Conservation (phyloP, 2,888 invertebrate genomes). For the Aleiodes alternator region DNA sequence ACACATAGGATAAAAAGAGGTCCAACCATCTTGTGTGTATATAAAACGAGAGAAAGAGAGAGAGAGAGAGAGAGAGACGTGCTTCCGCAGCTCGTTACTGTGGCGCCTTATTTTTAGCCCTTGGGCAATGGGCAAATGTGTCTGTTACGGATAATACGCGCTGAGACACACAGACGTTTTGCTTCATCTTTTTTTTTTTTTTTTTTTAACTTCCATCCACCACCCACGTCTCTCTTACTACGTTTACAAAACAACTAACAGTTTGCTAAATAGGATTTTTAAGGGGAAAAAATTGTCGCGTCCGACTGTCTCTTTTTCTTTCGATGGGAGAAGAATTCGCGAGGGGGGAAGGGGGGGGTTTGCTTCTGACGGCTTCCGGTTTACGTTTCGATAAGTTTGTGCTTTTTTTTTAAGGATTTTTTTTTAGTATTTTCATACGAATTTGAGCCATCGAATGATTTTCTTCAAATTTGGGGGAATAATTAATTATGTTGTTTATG, state of each 20-base stretch:
- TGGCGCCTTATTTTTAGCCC: constrained; percentile 43
- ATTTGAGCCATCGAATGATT: too few species aligned
- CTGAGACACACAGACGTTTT: constrained; percentile 22
- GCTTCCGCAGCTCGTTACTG: constrained; percentile 45
- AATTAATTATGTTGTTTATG: too few species aligned
- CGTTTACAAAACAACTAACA: not conserved
- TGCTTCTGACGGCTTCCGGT: too few species aligned
- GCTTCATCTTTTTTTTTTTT: not conserved
- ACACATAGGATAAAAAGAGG: constrained; percentile 14
- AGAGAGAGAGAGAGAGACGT: not conserved
- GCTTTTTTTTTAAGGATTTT: too few species aligned
- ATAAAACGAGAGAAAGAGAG: not conserved
- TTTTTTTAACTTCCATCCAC: constrained; percentile 14
- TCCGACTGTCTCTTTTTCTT: too few species aligned
- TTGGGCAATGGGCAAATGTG: constrained; percentile 28
- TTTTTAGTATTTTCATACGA: too few species aligned
- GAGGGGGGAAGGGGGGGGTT: too few species aligned
- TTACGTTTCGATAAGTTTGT: too few species aligned
- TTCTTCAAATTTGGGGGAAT: too few species aligned
- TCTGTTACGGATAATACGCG: constrained; percentile 27
- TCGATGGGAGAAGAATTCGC: too few species aligned
- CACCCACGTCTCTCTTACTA: not conserved
- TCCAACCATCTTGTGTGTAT: constrained; percentile 23
- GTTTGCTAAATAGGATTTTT: too few species aligned
- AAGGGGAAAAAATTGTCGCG: constrained; percentile 39